Evolutionary conservation across 1,140 invertebrate genomes (phyloP).

Genomic region (Oscheius sp.): DNA sequence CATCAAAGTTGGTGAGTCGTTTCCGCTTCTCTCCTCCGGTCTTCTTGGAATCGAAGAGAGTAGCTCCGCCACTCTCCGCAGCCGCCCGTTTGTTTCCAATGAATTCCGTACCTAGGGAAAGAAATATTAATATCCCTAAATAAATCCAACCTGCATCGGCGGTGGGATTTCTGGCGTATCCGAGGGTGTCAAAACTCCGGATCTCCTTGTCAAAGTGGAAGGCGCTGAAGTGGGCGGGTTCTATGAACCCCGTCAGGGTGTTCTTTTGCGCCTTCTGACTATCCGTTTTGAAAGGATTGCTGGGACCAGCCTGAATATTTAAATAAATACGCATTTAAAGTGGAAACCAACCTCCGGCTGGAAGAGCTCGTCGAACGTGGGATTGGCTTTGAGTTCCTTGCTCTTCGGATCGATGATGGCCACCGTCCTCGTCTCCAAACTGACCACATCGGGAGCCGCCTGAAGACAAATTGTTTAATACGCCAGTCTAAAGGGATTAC

Average conservation of each 20-base stretch:
- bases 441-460: conserved; percentile 12
- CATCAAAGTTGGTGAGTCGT: conserved; percentile 81
- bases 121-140: neutral
- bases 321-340: neutral
- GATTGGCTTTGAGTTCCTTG: conserved; percentile 82
- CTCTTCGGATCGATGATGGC: conserved; percentile 70
- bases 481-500: neutral
- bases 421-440: conserved; percentile 18
- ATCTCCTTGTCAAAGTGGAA: conserved; percentile 98
- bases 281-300: conserved; percentile 58
- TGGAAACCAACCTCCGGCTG: conserved; percentile 70
- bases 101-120: conserved; percentile 36
- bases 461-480: neutral
- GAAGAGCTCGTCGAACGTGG: conserved; percentile 91
- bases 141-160: conserved; percentile 68
- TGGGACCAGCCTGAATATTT: conserved; percentile 49
- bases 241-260: conserved; percentile 88
- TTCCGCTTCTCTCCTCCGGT: conserved; percentile 75
- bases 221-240: conserved; percentile 87
- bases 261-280: conserved; percentile 70
- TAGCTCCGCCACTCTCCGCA: conserved; percentile 41
- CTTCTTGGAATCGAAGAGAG: conserved; percentile 55
- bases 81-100: conserved; percentile 55
- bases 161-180: conserved; percentile 91
- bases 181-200: conserved; percentile 76